phyloP scores from a whole-genome alignment of 2,113 vertebrate genomes.

The Tilapia sparmanii region DNA sequence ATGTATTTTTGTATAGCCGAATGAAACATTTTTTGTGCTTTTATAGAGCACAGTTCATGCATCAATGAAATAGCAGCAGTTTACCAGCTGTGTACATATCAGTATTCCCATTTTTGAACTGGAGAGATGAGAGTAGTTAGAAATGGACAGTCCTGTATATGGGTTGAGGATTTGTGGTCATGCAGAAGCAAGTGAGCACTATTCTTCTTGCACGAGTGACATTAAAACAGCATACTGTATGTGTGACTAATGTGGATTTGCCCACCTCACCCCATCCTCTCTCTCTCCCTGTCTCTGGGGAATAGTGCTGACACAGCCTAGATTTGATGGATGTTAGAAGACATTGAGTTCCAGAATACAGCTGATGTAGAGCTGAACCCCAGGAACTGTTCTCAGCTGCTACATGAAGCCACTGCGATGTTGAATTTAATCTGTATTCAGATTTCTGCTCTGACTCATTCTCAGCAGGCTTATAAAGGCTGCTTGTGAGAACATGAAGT shows the following conservation, averaged over 20 bases:
- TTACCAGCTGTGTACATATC: neutral
- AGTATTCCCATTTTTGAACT: neutral
- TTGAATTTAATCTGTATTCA: slow-evolving; percentile 28
- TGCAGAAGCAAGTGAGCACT: neutral
- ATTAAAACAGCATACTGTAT: neutral
- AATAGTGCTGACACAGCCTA: slow-evolving; percentile 43
- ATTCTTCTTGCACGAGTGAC: neutral
- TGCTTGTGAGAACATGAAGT: slow-evolving; percentile 3
- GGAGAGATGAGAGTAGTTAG: neutral
- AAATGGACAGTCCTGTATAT: neutral
- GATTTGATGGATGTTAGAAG: slow-evolving; percentile 51
- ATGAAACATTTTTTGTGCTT: neutral
- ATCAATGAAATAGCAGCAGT: neutral
- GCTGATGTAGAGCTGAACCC: neutral
- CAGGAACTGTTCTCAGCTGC: neutral
- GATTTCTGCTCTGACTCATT: slow-evolving; percentile 28
- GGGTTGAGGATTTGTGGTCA: neutral
- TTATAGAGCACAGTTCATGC: neutral
- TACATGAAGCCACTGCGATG: neutral
- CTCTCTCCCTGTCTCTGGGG: slow-evolving; percentile 4
- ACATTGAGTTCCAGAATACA: slow-evolving; percentile 38
- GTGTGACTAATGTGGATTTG: slow-evolving; percentile 20
- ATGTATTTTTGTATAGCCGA: neutral
- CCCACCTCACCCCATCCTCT: neutral
- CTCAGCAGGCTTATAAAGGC: neutral